These are phyloP conservation scores for Palloptera scutellata DNA, from an alignment of 2,888 invertebrate genomes.

Conservation along the genomic window DNA sequence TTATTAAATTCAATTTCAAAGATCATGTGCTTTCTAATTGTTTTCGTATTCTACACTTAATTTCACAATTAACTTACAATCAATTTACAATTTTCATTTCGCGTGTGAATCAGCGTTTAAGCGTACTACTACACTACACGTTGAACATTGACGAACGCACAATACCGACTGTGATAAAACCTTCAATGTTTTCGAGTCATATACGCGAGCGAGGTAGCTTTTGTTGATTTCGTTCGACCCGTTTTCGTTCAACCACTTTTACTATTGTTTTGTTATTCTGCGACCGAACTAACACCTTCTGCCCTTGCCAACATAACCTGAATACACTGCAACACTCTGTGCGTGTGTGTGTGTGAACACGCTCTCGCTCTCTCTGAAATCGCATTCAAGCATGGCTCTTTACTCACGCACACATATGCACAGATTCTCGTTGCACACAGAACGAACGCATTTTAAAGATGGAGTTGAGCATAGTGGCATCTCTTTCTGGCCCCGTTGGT, in stretches of 20 bases:
- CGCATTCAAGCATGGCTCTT: slow-evolving; percentile 7
- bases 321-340: background rate
- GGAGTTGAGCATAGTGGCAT: slow-evolving; percentile 46
- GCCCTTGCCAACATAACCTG: background rate
- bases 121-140: slow-evolving; percentile 20
- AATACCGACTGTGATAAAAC: slow-evolving; percentile 56
- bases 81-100: background rate
- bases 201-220: slow-evolving; percentile 41
- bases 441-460: slow-evolving; percentile 46
- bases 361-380: slow-evolving; percentile 11
- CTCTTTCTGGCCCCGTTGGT: slow-evolving; percentile 34
- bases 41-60: background rate
- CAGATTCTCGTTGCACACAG: slow-evolving; percentile 18
- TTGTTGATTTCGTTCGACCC: background rate
- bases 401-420: slow-evolving; percentile 26
- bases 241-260: slow-evolving; percentile 18
- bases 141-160: slow-evolving; percentile 52
- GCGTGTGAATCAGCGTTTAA: no score
- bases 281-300: slow-evolving; percentile 19
- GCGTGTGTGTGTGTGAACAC: background rate
- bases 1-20: background rate
- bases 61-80: background rate
- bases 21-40: slow-evolving; percentile 3
- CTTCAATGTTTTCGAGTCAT: slow-evolving; percentile 46
- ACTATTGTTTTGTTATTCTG: slow-evolving; percentile 6